Percentiles rank a stretch among this genome's conserved stretches.
Conservation (phyloP, 2,113 vertebrate species). For the Octodon degus region DNA sequence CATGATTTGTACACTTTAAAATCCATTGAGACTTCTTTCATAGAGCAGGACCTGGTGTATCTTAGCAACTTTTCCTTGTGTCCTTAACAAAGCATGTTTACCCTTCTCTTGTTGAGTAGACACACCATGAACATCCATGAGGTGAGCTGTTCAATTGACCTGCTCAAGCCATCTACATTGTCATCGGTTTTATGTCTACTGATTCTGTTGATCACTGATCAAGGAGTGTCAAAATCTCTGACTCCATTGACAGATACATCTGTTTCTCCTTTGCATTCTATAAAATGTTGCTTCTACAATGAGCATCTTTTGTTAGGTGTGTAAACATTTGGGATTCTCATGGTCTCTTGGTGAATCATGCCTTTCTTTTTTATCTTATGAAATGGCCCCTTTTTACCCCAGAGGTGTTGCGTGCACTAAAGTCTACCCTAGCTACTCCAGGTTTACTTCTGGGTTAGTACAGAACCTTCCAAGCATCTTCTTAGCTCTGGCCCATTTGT, state of each 20-base stretch:
- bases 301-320: not conserved
- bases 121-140: not conserved
- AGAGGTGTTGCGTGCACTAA: not conserved
- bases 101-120: not conserved
- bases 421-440: not conserved
- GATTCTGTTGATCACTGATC: not conserved
- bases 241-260: not conserved
- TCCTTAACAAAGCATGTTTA: not conserved
- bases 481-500: constrained; percentile 27
- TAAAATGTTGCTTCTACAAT: not conserved
- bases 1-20: constrained; percentile 11
- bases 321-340: not conserved
- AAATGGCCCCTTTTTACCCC: not conserved
- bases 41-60: not conserved
- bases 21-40: not conserved
- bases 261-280: not conserved
- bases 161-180: not conserved
- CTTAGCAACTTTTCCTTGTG: not conserved
- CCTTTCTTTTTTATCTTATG: not conserved
- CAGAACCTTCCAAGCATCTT: not conserved
- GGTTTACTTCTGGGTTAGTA: not conserved
- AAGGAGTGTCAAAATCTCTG: not conserved
- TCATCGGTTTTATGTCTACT: constrained; percentile 12
- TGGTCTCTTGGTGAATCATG: not conserved
- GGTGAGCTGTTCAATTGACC: not conserved